A percentile compares a stretch with the other conserved stretches of the same genome.
Evolutionary conservation across 2,888 invertebrate species (phyloP).

Genomic region (Synergus gifuensis): DNA sequence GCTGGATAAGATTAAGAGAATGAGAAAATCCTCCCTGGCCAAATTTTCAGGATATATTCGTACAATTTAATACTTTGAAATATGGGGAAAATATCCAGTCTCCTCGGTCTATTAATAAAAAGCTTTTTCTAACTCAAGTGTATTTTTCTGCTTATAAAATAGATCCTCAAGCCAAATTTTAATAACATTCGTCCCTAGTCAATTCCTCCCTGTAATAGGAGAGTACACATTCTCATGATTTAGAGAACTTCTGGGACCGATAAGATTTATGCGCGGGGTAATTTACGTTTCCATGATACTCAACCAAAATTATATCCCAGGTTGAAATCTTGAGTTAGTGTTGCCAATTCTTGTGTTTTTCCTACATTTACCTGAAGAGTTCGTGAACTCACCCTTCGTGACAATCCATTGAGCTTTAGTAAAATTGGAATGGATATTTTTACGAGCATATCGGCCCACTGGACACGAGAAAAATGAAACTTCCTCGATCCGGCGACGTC

Average conservation of each 20-base stretch:
- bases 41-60: background rate
- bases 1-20: background rate
- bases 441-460: slow-evolving; percentile 14
- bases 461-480: slow-evolving; percentile 41
- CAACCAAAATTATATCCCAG: slow-evolving; percentile 24
- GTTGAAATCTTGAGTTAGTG: background rate
- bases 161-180: slow-evolving; percentile 1
- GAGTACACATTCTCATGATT: slow-evolving; percentile 62
- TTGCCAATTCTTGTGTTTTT: slow-evolving; percentile 3
- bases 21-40: background rate
- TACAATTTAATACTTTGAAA: no score
- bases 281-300: slow-evolving; percentile 47
- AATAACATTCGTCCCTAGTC: slow-evolving; percentile 34
- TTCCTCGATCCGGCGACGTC: slow-evolving; percentile 27
- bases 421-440: slow-evolving; percentile 23
- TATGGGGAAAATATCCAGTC: no score
- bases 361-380: background rate
- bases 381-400: background rate
- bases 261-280: slow-evolving; percentile 64
- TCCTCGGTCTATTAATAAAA: no score
- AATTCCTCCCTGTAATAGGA: no score
- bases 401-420: slow-evolving; percentile 34
- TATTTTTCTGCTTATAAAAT: slow-evolving; percentile 8
- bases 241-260: slow-evolving; percentile 68
- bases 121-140: background rate